Conservation (phyloP, 1,140 invertebrate species). For the Drosophila subobscura region DNA sequence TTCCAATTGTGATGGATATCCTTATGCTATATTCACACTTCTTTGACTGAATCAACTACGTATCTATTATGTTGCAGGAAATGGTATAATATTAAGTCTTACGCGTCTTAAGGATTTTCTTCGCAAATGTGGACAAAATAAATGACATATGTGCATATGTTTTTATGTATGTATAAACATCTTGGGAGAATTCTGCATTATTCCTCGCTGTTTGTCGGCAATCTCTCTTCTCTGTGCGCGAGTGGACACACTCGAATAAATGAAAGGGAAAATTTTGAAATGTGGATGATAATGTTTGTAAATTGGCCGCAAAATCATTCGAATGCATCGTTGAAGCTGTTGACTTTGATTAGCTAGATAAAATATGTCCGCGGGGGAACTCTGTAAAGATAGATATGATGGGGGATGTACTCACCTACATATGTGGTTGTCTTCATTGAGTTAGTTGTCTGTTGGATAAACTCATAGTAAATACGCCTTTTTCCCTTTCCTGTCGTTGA, state of each 20-base stretch:
- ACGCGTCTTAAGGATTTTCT: no score
- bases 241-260: slow-evolving; percentile 3
- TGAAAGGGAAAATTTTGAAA: slow-evolving; percentile 4
- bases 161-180: no score
- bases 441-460: slow-evolving; percentile 42
- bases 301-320: slow-evolving; percentile 52
- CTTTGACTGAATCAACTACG: no score
- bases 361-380: slow-evolving; percentile 1
- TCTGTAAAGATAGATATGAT: neutral
- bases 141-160: no score
- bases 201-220: no score
- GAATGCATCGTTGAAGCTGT: slow-evolving; percentile 40
- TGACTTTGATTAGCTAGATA: slow-evolving; percentile 43
- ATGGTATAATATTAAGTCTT: no score
- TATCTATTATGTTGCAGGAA: no score
- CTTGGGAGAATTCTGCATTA: no score
- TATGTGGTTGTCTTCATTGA: neutral
- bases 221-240: no score
- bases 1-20: no score
- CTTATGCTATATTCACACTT: no score
- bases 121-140: no score
- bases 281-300: slow-evolving; percentile 29
- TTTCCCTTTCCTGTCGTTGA: slow-evolving; percentile 83
- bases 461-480: slow-evolving; percentile 83
- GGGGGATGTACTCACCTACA: slow-evolving; percentile 37